Conservation (phyloP, 2,797 vertebrate species). For the Hipposideros larvatus region DNA sequence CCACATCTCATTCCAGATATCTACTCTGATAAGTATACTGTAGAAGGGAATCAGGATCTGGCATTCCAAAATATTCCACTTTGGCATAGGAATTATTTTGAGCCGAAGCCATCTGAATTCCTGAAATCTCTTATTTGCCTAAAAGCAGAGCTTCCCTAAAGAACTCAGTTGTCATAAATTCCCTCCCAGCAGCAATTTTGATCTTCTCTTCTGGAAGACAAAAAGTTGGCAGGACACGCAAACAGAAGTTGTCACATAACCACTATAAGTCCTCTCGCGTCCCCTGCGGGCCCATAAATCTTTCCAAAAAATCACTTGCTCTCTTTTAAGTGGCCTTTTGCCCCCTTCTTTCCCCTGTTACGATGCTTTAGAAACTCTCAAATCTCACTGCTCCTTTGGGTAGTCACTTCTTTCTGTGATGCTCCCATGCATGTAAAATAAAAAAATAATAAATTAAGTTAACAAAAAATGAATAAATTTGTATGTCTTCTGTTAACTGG, state of each 20-base stretch:
- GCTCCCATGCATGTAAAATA: neutral
- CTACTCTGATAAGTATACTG: neutral
- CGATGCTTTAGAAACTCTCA: neutral
- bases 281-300: neutral
- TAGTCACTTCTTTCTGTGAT: neutral
- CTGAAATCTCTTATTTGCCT: neutral
- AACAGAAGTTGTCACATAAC: neutral
- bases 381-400: neutral
- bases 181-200: neutral
- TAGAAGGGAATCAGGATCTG: neutral
- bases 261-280: neutral
- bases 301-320: neutral
- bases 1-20: neutral
- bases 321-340: neutral
- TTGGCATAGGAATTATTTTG: neutral
- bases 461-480: neutral
- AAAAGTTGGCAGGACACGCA: neutral
- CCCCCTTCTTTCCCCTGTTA: neutral
- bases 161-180: neutral
- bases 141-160: neutral
- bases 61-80: neutral
- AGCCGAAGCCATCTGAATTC: slow-evolving; percentile 5
- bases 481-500: neutral
- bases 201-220: neutral
- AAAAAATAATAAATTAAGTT: neutral